phyloP scores from a whole-genome alignment of 2,113 vertebrate genomes.

The Prionailurus viverrinus region DNA sequence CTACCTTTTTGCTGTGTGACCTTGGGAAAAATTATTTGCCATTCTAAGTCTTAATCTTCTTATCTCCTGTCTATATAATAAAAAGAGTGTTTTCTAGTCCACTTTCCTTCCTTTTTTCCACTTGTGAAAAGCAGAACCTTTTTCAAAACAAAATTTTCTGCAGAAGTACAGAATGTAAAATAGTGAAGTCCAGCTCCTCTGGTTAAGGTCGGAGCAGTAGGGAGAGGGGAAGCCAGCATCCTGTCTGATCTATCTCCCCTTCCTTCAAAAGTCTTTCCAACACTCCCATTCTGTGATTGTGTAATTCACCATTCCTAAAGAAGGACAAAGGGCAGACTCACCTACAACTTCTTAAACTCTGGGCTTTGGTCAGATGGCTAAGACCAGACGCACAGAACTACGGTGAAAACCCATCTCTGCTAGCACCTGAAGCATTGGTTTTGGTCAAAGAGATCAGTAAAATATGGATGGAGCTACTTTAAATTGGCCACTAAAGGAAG shows the following conservation, averaged over 20 bases:
- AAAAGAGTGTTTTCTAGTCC: not conserved
- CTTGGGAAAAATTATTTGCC: not conserved
- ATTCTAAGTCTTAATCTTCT: not conserved
- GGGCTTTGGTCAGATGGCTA: not conserved
- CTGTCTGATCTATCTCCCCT: not conserved
- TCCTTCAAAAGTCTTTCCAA: not conserved
- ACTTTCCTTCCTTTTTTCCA: not conserved
- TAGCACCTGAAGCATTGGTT: not conserved
- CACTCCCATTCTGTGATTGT: not conserved
- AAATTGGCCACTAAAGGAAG: not conserved
- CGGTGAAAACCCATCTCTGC: not conserved
- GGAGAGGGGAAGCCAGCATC: not conserved
- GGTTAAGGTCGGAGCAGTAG: not conserved
- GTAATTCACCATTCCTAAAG: not conserved
- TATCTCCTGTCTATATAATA: not conserved
- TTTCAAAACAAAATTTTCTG: not conserved
- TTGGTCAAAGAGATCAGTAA: not conserved
- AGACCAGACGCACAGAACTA: not conserved
- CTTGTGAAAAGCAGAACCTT: not conserved
- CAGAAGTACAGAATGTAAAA: conserved; percentile 20
- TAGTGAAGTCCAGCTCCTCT: not conserved
- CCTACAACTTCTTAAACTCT: not conserved
- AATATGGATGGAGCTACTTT: not conserved
- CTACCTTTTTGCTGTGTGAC: not conserved
- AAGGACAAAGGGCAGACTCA: not conserved